These are phyloP conservation scores for Tenthredo notha DNA, from an alignment of 2,888 invertebrate genomes.

Conservation along the genomic window DNA sequence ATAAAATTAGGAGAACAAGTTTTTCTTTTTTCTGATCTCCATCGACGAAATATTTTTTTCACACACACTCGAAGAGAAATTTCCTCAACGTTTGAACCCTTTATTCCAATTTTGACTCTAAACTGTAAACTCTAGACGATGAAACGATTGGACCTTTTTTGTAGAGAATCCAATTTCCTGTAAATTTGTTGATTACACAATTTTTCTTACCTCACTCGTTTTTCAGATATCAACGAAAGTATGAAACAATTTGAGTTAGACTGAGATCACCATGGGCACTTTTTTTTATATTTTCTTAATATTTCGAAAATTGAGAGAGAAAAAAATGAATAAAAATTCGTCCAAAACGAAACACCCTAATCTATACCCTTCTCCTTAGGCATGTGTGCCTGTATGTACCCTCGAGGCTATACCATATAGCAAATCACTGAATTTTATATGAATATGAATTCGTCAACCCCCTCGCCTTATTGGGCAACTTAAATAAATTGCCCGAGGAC, in stretches of 20 bases:
- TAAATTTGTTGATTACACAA: no score
- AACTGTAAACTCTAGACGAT: no score
- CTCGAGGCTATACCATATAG: not conserved
- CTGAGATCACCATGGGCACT: no score
- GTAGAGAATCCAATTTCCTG: no score
- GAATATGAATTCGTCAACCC: conserved; percentile 53
- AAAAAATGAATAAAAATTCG: not conserved
- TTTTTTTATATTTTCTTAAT: not conserved
- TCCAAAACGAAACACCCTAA: not conserved
- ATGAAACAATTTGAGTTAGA: no score
- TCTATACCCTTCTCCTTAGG: not conserved
- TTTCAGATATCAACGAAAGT: conserved; percentile 2
- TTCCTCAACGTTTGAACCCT: no score
- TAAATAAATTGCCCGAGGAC: conserved; percentile 59
- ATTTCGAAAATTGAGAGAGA: not conserved
- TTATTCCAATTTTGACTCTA: no score
- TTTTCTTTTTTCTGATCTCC: no score
- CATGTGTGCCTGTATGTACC: not conserved
- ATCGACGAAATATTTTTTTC: no score
- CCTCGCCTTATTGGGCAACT: conserved; percentile 62
- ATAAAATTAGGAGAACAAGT: conserved; percentile 43
- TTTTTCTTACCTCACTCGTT: no score
- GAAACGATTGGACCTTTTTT: no score
- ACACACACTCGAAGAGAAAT: no score
- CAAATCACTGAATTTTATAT: conserved; percentile 61